Evolutionary conservation across 2,797 vertebrate species (phyloP).

Genomic region (Halcyon chelicuti): DNA sequence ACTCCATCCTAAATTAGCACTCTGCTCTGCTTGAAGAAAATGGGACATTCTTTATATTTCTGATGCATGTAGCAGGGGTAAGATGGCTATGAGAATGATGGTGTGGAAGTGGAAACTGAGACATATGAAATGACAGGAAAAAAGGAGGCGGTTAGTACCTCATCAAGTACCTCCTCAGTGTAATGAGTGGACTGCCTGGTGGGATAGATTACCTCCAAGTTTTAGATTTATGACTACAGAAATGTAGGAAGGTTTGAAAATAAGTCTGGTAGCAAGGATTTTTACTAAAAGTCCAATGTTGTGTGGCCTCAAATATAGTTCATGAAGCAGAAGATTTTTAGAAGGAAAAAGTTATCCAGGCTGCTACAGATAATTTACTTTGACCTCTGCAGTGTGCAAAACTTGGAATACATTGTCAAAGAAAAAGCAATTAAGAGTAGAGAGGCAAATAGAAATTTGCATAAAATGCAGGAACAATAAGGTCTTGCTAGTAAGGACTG

Average conservation of each 20-base stretch:
- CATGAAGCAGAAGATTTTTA: background rate
- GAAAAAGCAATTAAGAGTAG: slow-evolving; percentile 36
- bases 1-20: background rate
- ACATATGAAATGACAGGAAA: background rate
- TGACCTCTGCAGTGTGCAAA: background rate
- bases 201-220: background rate
- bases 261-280: background rate
- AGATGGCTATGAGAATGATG: background rate
- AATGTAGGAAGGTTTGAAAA: background rate
- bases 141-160: background rate
- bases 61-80: background rate
- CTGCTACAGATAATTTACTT: background rate
- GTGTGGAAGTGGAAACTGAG: background rate
- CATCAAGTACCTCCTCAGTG: background rate
- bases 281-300: background rate
- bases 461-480: slow-evolving; percentile 4
- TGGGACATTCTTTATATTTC: background rate
- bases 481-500: background rate
- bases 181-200: background rate
- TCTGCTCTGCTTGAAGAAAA: background rate
- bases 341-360: background rate
- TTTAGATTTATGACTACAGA: background rate
- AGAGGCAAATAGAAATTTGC: background rate
- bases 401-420: background rate
- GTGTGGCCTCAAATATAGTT: background rate